phyloP scores from a whole-genome alignment of 2,113 vertebrate genomes.

The Eulacestoma nigropectus region DNA sequence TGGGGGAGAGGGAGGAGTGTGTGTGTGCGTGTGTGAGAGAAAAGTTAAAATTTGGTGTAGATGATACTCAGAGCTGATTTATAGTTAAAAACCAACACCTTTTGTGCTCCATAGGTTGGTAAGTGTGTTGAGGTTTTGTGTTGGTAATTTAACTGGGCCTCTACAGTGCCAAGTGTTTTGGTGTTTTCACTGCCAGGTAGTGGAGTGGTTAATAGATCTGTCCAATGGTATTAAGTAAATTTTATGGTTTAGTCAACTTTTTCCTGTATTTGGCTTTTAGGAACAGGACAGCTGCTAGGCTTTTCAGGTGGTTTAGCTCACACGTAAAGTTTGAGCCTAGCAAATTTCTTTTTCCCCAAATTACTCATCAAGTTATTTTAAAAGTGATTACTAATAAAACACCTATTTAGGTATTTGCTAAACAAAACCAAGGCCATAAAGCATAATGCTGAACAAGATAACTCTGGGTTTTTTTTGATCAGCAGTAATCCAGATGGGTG shows the following conservation, averaged over 20 bases:
- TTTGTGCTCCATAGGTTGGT: neutral
- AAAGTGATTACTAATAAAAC: neutral
- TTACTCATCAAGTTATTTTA: neutral
- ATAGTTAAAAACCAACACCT: neutral
- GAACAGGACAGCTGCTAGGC: neutral
- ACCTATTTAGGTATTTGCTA: neutral
- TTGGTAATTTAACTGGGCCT: slow-evolving; percentile 1
- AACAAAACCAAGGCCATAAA: neutral
- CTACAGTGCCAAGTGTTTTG: neutral
- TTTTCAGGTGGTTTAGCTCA: neutral
- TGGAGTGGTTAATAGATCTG: slow-evolving; percentile 44
- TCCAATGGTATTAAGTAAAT: slow-evolving; percentile 12
- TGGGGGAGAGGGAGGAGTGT: rapidly evolving
- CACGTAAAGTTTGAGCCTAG: neutral
- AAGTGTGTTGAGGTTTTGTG: neutral
- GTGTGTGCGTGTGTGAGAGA: neutral
- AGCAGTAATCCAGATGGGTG: neutral
- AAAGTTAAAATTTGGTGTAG: neutral
- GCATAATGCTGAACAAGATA: neutral
- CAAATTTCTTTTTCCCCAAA: neutral
- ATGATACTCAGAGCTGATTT: neutral
- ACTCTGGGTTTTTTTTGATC: neutral
- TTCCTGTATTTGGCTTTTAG: slow-evolving; percentile 22
- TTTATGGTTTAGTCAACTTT: slow-evolving; percentile 9
- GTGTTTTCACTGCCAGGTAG: slow-evolving; percentile 23